Evolutionary conservation across 2,888 invertebrate species (phyloP), one percentile per base, ranked within the genome.

Genomic region (Malachius bipustulatus): DNA sequence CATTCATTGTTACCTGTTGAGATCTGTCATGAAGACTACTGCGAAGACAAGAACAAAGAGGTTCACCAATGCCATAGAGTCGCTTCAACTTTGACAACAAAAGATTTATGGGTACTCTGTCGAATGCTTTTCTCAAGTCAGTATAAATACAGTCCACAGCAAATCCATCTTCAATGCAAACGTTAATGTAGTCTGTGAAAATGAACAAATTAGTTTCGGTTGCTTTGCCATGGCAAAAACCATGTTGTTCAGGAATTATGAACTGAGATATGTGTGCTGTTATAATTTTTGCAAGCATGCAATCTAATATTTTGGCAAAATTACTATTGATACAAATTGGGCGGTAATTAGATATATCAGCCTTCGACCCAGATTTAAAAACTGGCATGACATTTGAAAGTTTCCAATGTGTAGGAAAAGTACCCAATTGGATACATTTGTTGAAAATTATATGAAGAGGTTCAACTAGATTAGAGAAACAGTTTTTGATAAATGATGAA

Each of bases 1-100:
- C 36, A 16, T 29, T 33, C 3, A 42, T 14, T 14, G n/a, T 26
- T 3, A 47, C 46, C 3, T 26, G 10, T 26, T 44, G 45, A 1
- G 35, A 26, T 26, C 41, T 34, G 19, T 33, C n/a, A n/a, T n/a
- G n/a, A n/a, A n/a, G n/a, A n/a, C n/a, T n/a, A n/a, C n/a, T n/a
- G n/a, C n/a, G n/a, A n/a, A n/a, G n/a, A n/a, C n/a, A n/a, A n/a
- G n/a, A n/a, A n/a, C n/a, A n/a, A n/a, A n/a, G n/a, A n/a, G n/a
- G n/a, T n/a, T n/a, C n/a, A n/a, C n/a, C n/a, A n/a, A n/a, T n/a
- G n/a, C n/a, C n/a, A n/a, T n/a, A n/a, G n/a, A n/a, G n/a, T n/a
- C n/a, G n/a, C n/a, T n/a, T n/a, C n/a, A n/a, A n/a, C n/a, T n/a
- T n/a, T n/a, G n/a, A n/a, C n/a, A n/a, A n/a, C n/a, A n/a, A n/a